Evolutionary conservation across 2,113 vertebrate species (phyloP), one percentile per base, ranked within the genome.

Genomic region (Mesitornis unicolor): DNA sequence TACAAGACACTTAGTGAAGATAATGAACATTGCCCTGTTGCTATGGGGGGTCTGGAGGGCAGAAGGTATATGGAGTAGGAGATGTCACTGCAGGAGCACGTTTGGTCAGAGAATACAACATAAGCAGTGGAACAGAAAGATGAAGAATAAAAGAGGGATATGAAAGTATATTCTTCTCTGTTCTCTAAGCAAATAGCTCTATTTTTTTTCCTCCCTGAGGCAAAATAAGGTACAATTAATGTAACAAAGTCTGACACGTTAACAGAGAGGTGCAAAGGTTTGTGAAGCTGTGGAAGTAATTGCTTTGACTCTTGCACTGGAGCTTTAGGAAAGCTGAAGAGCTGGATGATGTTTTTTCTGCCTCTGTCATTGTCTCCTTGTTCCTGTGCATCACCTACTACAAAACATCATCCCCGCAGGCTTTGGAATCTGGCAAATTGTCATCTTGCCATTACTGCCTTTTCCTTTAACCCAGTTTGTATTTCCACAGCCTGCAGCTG

Each of bases 281-380:
- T 94, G 82, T 78, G 60, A 84, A 95, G 64, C 54, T 63, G 73
- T 68, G 48, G 59, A 96, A 95, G 24, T 93, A 94, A 97, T 97
- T 96, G 88, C 51, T 97, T 96, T 96, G 96, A 95, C 91, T 97
- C 63, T 90, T 89, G 69, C 38, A 70, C 51, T 84, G 79, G 65
- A 87, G 63, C 61, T 93, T 87, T 36, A 84, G 57, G 54, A 80
- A 60, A 94, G 69, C 78, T 76, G 57, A 82, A 76, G 43, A 61
- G 17, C 59, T 64, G 59, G 73, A 67, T 95, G 65, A 43, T 94
- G 43, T 21, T 56, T 74, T 84, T 94, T 84, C 91, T 81, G 43
- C 67, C 51, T 84, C 42, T 86, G 45, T 84, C 81, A 11, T 47
- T 78, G 59, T 87, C 59, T 78, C 54, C 76, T 91, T 84, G 36